These are phyloP conservation scores for Acanthochromis polyacanthus DNA, from an alignment of 2,113 vertebrate genomes.

Conservation along the genomic window DNA sequence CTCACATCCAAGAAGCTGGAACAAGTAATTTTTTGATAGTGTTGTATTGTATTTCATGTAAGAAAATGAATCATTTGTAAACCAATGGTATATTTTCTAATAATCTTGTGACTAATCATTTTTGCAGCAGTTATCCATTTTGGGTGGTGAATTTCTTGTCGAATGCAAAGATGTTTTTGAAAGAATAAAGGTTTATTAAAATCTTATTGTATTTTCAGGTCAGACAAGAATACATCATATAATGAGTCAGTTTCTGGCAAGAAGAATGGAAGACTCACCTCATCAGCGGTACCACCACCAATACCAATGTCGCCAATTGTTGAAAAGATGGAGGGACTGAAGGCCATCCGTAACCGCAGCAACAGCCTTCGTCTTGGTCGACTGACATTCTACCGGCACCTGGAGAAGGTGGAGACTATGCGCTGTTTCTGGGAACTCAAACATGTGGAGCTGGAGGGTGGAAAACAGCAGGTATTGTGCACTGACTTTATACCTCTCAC, in stretches of 20 bases:
- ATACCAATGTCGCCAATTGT: slow-evolving; percentile 72
- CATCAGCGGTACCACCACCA: slow-evolving; percentile 54
- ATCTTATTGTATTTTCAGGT: slow-evolving; percentile 56
- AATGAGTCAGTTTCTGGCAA: slow-evolving; percentile 39
- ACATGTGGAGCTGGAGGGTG: slow-evolving; percentile 73
- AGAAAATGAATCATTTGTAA: too few relatives aligned
- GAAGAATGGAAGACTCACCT: slow-evolving; percentile 54
- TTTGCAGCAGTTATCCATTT: too few relatives aligned
- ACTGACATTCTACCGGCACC: slow-evolving; percentile 85
- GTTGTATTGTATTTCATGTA: too few relatives aligned
- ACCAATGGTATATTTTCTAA: too few relatives aligned
- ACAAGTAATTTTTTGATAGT: too few relatives aligned
- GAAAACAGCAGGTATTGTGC: slow-evolving; percentile 66
- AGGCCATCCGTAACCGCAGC: slow-evolving; percentile 82
- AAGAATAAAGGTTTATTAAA: too few relatives aligned
- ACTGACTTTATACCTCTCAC: background rate
- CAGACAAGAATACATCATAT: slow-evolving; percentile 56
- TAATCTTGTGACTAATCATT: too few relatives aligned
- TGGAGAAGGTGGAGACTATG: slow-evolving; percentile 89
- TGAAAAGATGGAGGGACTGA: slow-evolving; percentile 87
- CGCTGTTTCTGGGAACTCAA: slow-evolving; percentile 89
- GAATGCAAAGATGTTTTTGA: background rate
- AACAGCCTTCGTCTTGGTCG: slow-evolving; percentile 80
- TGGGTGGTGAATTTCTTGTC: background rate
- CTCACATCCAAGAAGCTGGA: background rate